These are phyloP conservation scores for Microtus richardsoni DNA, from an alignment of 2,113 vertebrate species.

Conservation along the genomic window DNA sequence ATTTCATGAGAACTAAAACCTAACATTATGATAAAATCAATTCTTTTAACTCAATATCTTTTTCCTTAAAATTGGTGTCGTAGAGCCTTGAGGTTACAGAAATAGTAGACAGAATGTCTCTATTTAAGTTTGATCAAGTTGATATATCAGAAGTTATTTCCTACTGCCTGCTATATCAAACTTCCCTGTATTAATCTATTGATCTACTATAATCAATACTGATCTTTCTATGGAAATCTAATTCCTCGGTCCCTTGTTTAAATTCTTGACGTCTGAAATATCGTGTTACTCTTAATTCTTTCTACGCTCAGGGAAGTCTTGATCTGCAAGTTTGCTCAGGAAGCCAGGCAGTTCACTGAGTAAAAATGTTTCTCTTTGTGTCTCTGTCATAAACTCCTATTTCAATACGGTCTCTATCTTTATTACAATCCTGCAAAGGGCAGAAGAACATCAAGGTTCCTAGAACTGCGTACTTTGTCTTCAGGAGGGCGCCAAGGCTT, in stretches of 20 bases:
- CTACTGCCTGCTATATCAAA: neutral
- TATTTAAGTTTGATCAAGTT: neutral
- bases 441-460: neutral
- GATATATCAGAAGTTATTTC: neutral
- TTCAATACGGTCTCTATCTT: neutral
- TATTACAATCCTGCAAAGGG: neutral
- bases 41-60: neutral
- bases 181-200: neutral
- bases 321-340: neutral
- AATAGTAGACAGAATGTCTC: neutral
- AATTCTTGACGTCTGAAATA: neutral
- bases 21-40: neutral
- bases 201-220: neutral
- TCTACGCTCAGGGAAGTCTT: neutral
- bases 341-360: neutral
- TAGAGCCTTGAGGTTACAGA: neutral
- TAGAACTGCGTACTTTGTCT: neutral
- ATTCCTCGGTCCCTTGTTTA: neutral
- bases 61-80: neutral
- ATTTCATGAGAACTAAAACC: neutral
- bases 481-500: neutral
- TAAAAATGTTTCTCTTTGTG: neutral
- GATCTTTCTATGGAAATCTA: neutral
- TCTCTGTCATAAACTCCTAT: neutral
- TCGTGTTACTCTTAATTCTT: neutral